phyloP scores from a whole-genome alignment of 1,140 invertebrate species.

The Lepidurus packardi region DNA sequence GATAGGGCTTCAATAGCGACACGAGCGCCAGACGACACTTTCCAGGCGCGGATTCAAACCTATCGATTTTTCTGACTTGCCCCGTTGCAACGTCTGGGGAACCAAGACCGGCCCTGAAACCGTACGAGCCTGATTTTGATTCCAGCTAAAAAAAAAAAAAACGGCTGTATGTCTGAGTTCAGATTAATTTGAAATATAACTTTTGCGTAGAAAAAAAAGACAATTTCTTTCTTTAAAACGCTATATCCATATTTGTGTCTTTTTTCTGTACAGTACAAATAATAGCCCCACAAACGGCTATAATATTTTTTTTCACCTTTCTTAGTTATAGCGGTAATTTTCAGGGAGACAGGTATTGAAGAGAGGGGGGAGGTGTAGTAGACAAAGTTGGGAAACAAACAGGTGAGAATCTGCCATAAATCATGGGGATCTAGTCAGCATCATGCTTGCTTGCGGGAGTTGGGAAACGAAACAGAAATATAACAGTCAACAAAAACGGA shows the following conservation, averaged over 20 bases:
- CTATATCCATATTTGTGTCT: conserved; percentile 8
- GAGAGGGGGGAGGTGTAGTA: neutral
- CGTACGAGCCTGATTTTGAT: too few relatives aligned
- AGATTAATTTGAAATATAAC: too few relatives aligned
- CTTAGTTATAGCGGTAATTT: conserved; percentile 19
- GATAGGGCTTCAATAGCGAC: neutral
- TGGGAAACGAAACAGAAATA: neutral
- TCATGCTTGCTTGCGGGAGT: neutral
- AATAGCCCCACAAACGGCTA: conserved; percentile 17
- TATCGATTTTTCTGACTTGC: neutral
- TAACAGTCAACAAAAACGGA: conserved; percentile 15
- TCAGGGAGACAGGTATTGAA: neutral
- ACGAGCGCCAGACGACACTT: conserved; percentile 1
- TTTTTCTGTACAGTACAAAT: conserved; percentile 20
- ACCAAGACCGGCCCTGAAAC: too few relatives aligned
- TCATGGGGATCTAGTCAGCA: conserved; percentile 10
- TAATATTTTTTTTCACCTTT: conserved; percentile 14
- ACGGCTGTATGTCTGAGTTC: too few relatives aligned
- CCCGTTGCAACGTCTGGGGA: neutral
- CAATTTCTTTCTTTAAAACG: conserved; percentile 15
- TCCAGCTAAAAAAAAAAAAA: too few relatives aligned
- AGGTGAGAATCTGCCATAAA: neutral
- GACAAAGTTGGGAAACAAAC: neutral
- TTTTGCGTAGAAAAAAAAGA: neutral
- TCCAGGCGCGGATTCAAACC: conserved; percentile 20